Evolutionary conservation across 37 sponge, comb jelly and placozoan species (phyloP), one percentile per base, ranked within the genome.

Genomic region (Diacarnus erythraeanus): DNA sequence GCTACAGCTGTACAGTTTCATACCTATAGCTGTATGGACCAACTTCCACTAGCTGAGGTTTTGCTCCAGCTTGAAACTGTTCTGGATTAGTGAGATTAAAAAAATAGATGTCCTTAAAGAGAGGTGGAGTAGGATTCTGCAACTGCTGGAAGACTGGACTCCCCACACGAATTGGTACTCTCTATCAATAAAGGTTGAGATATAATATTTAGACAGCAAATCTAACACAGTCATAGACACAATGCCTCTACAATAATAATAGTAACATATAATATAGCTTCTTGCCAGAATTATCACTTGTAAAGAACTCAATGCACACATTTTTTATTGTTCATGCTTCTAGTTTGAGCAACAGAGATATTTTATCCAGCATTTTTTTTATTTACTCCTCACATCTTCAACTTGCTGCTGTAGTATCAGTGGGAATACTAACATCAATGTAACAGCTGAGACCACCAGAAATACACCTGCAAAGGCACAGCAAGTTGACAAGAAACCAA

Each of bases 31-130:
- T 80, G 68, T 94, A 94, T 8, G 80, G 80, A 23, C 80, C 80
- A n/a, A 79, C 59, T 35, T 79, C 69, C 33, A 51, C 33, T 37
- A 79, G 59, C 37, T 47, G 25, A 27, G 80, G 80, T 36, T 79
- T 79, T 26, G 57, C 69, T 69, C 80, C 80, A 40, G 25, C 15
- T 30, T 76, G 51, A 76, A 93, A 87, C 33, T 88, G 86, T 38
- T 60, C 4, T 60, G 61, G 23, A 25, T 60, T 94, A 29, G 91
- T 94, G n/a, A 90, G 60, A 42, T 94, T 94, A 78, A 90, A 94
- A 60, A 94, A 85, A 77, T 88, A 90, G 70, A 90, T 56, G 41
- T 90, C 91, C 51, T 94, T 90, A 64, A 81, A 94, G 35, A 94
- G 9, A 25, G 80, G 85, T 1, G 86, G 56, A 1, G 77, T 77